Evolutionary conservation across 2,888 invertebrate genomes (phyloP).

Genomic region (Drosophila acutilabella): DNA sequence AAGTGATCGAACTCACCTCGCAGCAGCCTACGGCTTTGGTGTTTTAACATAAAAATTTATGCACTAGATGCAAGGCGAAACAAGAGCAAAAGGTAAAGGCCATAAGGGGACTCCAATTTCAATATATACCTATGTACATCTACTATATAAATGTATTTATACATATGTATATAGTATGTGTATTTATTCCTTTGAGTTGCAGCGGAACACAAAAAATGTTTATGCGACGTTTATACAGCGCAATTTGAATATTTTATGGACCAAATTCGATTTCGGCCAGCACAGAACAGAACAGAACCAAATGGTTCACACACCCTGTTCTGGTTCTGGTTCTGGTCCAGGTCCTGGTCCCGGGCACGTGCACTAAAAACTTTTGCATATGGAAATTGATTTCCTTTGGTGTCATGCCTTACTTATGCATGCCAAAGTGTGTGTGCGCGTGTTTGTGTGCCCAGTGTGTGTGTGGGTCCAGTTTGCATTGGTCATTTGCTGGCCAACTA

Average conservation of each 20-base stretch:
- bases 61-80: slow-evolving; percentile 35
- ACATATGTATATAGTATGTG: neutral
- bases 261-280: slow-evolving; percentile 71
- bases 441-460: slow-evolving; percentile 22
- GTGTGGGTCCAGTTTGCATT: slow-evolving; percentile 41
- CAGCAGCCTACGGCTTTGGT: slow-evolving; percentile 70
- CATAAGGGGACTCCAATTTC: slow-evolving; percentile 7
- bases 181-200: slow-evolving; percentile 39
- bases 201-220: slow-evolving; percentile 65
- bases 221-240: slow-evolving; percentile 80
- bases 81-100: slow-evolving; percentile 45
- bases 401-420: slow-evolving; percentile 56
- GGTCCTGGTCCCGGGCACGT: slow-evolving; percentile 53
- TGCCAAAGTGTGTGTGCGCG: slow-evolving; percentile 32
- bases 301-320: too few relatives aligned
- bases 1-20: slow-evolving; percentile 66
- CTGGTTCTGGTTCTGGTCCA: neutral
- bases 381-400: slow-evolving; percentile 78
- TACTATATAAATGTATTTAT: neutral
- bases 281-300: neutral
- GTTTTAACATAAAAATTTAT: slow-evolving; percentile 77
- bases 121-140: neutral
- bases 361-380: slow-evolving; percentile 81
- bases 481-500: slow-evolving; percentile 53
- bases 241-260: slow-evolving; percentile 80